Percentiles rank a stretch among this genome's conserved stretches.
Evolutionary conservation across 2,888 invertebrate genomes (phyloP).

Genomic region (Hydropsyche betteni): DNA sequence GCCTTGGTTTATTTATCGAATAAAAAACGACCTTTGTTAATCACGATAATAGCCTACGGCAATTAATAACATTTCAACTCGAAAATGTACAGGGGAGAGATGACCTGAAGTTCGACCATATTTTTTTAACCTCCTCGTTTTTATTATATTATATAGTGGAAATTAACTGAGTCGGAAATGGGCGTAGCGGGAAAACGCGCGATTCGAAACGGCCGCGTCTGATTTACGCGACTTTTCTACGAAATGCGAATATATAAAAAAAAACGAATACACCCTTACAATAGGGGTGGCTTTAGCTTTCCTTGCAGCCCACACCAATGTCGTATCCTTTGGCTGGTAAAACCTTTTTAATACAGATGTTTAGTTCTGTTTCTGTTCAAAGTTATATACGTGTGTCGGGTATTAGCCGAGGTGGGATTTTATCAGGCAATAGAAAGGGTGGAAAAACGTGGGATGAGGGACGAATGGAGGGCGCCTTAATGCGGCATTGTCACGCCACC

Average conservation of each 20-base stretch:
- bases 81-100: too few species aligned
- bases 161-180: slow-evolving; percentile 15
- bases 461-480: slow-evolving; percentile 24
- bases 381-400: slow-evolving; percentile 19
- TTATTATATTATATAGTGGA: slow-evolving; percentile 3
- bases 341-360: slow-evolving; percentile 41
- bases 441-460: neutral
- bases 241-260: slow-evolving; percentile 3
- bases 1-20: too few species aligned
- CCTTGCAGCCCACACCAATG: too few species aligned
- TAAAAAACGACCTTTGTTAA: too few species aligned
- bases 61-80: too few species aligned
- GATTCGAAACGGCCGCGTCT: slow-evolving; percentile 39
- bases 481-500: slow-evolving; percentile 36
- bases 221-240: slow-evolving; percentile 39
- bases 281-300: too few species aligned
- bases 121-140: too few species aligned
- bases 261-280: too few species aligned
- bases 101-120: too few species aligned
- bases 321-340: neutral
- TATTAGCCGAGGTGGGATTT: slow-evolving; percentile 44
- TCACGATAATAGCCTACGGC: too few species aligned
- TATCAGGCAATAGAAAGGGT: slow-evolving; percentile 39
- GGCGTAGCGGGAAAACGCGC: slow-evolving; percentile 34
- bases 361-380: slow-evolving; percentile 29